Conservation (phyloP, 2,113 vertebrate genomes). For the Aix galericulata region DNA sequence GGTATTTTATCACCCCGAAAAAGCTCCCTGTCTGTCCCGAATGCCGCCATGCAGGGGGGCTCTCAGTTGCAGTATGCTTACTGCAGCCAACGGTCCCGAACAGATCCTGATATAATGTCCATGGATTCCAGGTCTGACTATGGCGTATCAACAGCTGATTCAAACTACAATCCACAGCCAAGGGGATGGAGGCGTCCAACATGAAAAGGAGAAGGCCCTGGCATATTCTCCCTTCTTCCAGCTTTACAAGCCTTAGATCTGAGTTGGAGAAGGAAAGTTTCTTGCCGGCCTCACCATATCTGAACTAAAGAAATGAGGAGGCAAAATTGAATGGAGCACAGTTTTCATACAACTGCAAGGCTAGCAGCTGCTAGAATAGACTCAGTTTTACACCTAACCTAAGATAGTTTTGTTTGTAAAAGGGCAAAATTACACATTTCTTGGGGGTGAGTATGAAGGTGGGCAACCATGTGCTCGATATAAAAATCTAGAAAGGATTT, state of each 20-base stretch:
- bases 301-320: conserved; percentile 36
- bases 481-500: neutral
- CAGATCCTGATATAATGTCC: conserved; percentile 72
- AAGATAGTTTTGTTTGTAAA: neutral
- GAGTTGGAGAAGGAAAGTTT: conserved; percentile 33
- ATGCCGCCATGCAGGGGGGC: conserved; percentile 60
- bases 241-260: neutral
- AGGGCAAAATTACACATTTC: neutral
- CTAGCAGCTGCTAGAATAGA: conserved; percentile 26
- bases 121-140: conserved; percentile 78
- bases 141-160: conserved; percentile 62
- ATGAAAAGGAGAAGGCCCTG: conserved; percentile 51
- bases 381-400: conserved; percentile 20
- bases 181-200: conserved; percentile 82
- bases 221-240: neutral
- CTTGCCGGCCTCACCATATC: neutral
- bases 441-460: neutral
- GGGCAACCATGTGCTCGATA: neutral
- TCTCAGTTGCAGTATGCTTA: conserved; percentile 75
- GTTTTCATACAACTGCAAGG: neutral
- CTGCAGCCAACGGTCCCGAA: conserved; percentile 76
- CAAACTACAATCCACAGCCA: conserved; percentile 81
- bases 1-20: conserved; percentile 61
- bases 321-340: neutral
- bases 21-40: conserved; percentile 58